Percentiles rank a stretch among this genome's conserved stretches.
phyloP scores from a whole-genome alignment of 37 sponge, comb jelly and placozoan species.

The Petrosia ficiformis region DNA sequence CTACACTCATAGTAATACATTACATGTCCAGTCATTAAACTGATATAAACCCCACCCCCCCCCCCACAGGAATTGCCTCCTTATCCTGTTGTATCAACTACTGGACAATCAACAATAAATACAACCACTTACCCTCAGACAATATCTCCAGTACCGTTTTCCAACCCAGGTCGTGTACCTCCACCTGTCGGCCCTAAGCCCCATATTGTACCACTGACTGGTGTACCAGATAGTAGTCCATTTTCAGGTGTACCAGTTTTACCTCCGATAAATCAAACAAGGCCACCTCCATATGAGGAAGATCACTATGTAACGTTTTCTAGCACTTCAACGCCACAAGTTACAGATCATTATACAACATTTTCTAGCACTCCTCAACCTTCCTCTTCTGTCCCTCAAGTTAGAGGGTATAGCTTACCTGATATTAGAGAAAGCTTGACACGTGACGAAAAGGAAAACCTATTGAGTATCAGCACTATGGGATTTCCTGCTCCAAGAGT shows the following conservation, averaged over 20 bases:
- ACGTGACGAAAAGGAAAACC: conserved; percentile 14
- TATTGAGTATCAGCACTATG: conserved; percentile 48
- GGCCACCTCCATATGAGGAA: conserved; percentile 33
- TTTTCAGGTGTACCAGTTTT: conserved; percentile 45
- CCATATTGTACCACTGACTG: not conserved
- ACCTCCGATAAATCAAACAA: conserved; percentile 19
- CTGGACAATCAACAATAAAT: too few relatives aligned
- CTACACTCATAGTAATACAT: too few relatives aligned
- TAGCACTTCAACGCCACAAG: not conserved
- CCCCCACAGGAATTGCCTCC: too few relatives aligned
- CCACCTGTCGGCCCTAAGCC: not conserved
- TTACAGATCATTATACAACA: not conserved
- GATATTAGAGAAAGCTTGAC: conserved; percentile 26
- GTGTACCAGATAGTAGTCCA: not conserved
- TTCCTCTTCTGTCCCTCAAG: conserved; percentile 5
- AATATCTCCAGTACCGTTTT: not conserved
- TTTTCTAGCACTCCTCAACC: not conserved
- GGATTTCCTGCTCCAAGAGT: conserved; percentile 66
- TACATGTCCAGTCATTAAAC: too few relatives aligned
- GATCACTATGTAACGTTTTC: too few relatives aligned
- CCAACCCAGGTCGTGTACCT: not conserved
- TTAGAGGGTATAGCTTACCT: conserved; percentile 35
- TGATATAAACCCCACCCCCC: too few relatives aligned
- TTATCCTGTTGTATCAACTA: too few relatives aligned
- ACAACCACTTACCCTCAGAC: too few relatives aligned